Percentiles rank a stretch among this genome's conserved stretches.
Conservation (phyloP, 2,888 invertebrate species). For the Pristionchus maxplancki region DNA sequence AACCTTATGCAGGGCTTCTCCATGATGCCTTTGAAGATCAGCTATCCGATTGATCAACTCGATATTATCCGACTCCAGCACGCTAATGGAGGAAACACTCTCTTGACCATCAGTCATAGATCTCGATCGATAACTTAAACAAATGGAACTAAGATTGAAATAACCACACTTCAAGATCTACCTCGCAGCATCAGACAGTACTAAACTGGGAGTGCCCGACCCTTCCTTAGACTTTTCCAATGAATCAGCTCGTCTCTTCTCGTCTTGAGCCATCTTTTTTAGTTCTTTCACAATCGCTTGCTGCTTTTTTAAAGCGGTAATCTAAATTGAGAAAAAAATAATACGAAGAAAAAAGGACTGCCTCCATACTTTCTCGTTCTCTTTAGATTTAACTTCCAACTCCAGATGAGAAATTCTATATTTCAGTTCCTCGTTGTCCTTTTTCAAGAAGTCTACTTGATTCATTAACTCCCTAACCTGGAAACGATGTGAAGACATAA, state of each 20-base stretch:
- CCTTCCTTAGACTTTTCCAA: constrained; percentile 53
- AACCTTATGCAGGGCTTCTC: constrained; percentile 80
- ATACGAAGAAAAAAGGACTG: too few species aligned
- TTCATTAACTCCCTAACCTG: constrained; percentile 45
- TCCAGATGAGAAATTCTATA: constrained; percentile 27
- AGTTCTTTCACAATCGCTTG: constrained; percentile 61
- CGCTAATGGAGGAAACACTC: constrained; percentile 68
- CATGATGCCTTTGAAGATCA: constrained; percentile 80
- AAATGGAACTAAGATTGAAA: too few species aligned
- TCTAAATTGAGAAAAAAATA: constrained; percentile 48
- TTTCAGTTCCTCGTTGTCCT: constrained; percentile 30
- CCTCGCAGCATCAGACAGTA: neutral
- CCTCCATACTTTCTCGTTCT: constrained; percentile 42
- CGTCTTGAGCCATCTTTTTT: constrained; percentile 63
- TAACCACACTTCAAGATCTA: neutral
- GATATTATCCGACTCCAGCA: constrained; percentile 79
- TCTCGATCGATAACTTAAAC: constrained; percentile 50
- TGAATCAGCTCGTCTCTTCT: constrained; percentile 60
- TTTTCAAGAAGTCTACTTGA: constrained; percentile 21
- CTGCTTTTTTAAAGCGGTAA: constrained; percentile 62
- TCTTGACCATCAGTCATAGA: constrained; percentile 62
- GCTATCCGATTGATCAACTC: constrained; percentile 79
- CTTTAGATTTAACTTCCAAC: constrained; percentile 39
- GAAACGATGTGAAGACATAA: neutral
- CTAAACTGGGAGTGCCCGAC: constrained; percentile 54